These are phyloP conservation scores for Mimas tiliae DNA, from an alignment of 2,888 invertebrate genomes.

Conservation along the genomic window DNA sequence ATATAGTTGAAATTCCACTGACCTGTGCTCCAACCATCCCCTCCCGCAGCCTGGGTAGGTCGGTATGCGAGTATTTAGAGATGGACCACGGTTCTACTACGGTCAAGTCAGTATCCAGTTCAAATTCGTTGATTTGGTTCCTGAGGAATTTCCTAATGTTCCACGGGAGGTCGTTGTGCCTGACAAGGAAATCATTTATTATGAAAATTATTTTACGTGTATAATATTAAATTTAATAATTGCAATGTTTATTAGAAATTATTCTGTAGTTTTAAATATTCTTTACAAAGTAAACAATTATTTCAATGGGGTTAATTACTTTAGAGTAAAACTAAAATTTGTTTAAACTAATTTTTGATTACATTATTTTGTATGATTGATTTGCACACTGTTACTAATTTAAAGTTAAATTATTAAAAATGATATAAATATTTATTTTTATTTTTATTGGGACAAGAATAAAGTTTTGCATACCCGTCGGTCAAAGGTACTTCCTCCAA, in stretches of 20 bases:
- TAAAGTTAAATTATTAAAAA: too few relatives aligned
- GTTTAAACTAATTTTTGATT: too few relatives aligned
- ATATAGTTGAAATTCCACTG: conserved; percentile 35
- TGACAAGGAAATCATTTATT: conserved; percentile 38
- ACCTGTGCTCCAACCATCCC: conserved; percentile 90
- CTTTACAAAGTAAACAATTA: too few relatives aligned
- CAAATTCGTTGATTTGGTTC: conserved; percentile 87
- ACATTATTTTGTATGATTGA: too few relatives aligned
- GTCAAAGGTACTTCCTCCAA: conserved; percentile 88
- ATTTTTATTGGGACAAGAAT: too few relatives aligned
- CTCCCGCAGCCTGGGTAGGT: conserved; percentile 85
- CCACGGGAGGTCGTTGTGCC: conserved; percentile 89
- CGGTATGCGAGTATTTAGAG: conserved; percentile 88
- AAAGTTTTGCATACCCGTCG: conserved; percentile 78
- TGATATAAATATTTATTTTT: too few relatives aligned
- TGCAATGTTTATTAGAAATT: too few relatives aligned
- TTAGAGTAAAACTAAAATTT: too few relatives aligned
- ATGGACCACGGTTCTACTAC: conserved; percentile 86
- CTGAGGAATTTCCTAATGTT: conserved; percentile 89
- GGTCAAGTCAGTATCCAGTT: conserved; percentile 85
- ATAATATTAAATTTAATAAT: too few relatives aligned
- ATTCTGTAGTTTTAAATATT: too few relatives aligned
- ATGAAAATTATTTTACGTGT: background rate
- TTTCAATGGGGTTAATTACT: too few relatives aligned
- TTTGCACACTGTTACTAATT: too few relatives aligned